Base-by-base conservation (phyloP, 2,888 invertebrate species). In the Caenorhabditis virilis region DNA sequence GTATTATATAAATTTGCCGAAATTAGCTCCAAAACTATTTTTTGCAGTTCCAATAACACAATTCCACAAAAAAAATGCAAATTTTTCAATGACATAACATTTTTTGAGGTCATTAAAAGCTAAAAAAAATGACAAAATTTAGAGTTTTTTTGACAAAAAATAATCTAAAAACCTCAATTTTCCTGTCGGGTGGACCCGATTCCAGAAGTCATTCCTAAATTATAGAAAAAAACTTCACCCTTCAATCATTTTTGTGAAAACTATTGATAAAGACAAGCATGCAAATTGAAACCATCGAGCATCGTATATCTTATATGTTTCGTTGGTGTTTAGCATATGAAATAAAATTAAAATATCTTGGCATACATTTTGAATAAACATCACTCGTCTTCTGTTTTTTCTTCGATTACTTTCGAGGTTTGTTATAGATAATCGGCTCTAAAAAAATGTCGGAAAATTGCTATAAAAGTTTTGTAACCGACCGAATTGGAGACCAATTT, bases 251-350 rank as follows among this genome's bases (percentile, higher is more conserved):
- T 54, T 27, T 6, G 54, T 18, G 42, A 60, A 60, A 7, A 60
- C 60, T 47, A 60, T 54, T n/a, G 60, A 60, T 20, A 54, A 54
- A 6, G 53, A 53, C 25, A 60, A 30, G 9, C 54, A 54, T 15
- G 54, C 33, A 41, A 60, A 60, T 26, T 54, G 60, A 26, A 60
- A 60, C 25, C 54, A 60, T 2, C 45, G 20, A 4, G 49, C 54
- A 4, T 54, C 54, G 36, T 47, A 60, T 25, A 60, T 18, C 18
- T 50, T 43, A 11, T 50, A 60, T 18, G 60, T 60, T 11, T 50
- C 33, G 2, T 54, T 60, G 16, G 60, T 60, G 27, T 60, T 60
- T 22, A 54, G 38, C 18, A 51, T 60, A 45, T 60, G 54, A 16
- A 45, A 38, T 1, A 60, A 35, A 22, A 53, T 60, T 1, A 60